Evolutionary conservation across 2,888 invertebrate species (phyloP).

Genomic region (Linnaemya tessellans): DNA sequence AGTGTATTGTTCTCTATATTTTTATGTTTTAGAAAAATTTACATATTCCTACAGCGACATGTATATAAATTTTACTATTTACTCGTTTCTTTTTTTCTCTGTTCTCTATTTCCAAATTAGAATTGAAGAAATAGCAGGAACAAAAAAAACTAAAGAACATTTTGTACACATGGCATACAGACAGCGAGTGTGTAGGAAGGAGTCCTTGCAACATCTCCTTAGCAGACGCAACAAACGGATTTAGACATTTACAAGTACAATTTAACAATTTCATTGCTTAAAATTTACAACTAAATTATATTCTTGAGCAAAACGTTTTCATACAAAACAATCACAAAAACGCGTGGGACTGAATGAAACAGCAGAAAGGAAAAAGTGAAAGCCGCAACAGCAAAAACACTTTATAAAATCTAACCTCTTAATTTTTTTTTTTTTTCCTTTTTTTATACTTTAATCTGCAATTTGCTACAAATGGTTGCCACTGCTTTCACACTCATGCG

Average conservation of each 20-base stretch:
- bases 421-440: not conserved
- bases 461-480: slow-evolving; percentile 15
- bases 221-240: slow-evolving; percentile 43
- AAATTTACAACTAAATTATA: slow-evolving; percentile 70
- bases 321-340: not conserved
- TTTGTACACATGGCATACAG: slow-evolving; percentile 18
- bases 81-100: slow-evolving; percentile 20
- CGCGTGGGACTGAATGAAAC: not conserved
- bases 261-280: slow-evolving; percentile 66
- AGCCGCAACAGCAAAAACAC: not conserved
- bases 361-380: slow-evolving; percentile 22
- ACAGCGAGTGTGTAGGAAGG: not conserved
- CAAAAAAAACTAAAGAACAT: slow-evolving; percentile 3
- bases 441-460: slow-evolving; percentile 10
- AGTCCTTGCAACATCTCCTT: not conserved
- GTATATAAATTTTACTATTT: slow-evolving; percentile 53
- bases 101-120: not conserved
- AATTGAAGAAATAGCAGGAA: not conserved
- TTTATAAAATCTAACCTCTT: slow-evolving; percentile 41
- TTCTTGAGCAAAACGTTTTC: slow-evolving; percentile 52
- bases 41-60: slow-evolving; percentile 50
- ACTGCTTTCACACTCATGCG: not conserved
- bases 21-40: slow-evolving; percentile 56
- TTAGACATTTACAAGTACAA: slow-evolving; percentile 60
- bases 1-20: slow-evolving; percentile 40